These are phyloP conservation scores for Apis laboriosa DNA, from an alignment of 1,140 invertebrate genomes.

Conservation along the genomic window DNA sequence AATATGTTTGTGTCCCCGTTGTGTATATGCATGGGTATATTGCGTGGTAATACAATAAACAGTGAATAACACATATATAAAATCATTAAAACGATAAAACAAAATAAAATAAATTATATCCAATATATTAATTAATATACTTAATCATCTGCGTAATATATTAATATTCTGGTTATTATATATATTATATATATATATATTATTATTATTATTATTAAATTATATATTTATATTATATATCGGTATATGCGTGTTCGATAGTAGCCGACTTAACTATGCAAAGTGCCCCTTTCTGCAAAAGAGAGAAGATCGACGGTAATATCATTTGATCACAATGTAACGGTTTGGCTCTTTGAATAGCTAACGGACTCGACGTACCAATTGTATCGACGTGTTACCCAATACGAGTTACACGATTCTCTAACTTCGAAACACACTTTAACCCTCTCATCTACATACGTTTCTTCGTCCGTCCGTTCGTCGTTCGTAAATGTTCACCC, in stretches of 20 bases:
- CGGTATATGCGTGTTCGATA: conserved; percentile 69
- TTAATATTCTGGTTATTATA: conserved; percentile 76
- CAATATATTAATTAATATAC: conserved; percentile 79
- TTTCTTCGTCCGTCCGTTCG: background rate
- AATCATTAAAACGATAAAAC: conserved; percentile 81
- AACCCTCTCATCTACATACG: background rate
- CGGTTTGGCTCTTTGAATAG: conserved; percentile 79
- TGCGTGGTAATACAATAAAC: conserved; percentile 69
- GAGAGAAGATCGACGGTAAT: conserved; percentile 73
- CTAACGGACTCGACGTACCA: conserved; percentile 69
- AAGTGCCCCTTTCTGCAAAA: conserved; percentile 72
- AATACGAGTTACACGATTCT: background rate
- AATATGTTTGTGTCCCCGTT: conserved; percentile 27
- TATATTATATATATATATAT: conserved; percentile 43
- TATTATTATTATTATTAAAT: conserved; percentile 27
- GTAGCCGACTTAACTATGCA: conserved; percentile 74
- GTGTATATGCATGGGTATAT: conserved; percentile 35
- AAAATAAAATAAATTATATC: conserved; percentile 81
- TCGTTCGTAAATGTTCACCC: background rate
- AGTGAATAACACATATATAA: conserved; percentile 80
- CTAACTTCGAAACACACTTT: conserved; percentile 15
- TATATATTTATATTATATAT: conserved; percentile 49
- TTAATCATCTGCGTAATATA: conserved; percentile 79
- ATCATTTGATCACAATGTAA: conserved; percentile 74
- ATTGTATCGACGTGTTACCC: conserved; percentile 27